These are phyloP conservation scores for Noctua pronuba DNA, from an alignment of 2,888 invertebrate genomes.

Conservation along the genomic window DNA sequence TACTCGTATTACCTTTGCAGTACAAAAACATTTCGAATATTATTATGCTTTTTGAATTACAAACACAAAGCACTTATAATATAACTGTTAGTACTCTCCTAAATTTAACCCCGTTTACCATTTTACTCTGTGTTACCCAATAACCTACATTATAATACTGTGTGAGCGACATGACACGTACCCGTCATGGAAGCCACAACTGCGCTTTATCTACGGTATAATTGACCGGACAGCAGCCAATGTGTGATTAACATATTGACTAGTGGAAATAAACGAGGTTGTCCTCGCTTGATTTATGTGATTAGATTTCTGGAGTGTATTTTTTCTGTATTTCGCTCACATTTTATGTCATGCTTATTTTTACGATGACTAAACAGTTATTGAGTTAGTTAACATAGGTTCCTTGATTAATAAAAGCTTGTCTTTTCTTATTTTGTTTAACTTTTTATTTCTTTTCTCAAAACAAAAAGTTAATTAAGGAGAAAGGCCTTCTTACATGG, in stretches of 20 bases:
- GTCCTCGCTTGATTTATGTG: not conserved
- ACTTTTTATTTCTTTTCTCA: too few relatives aligned
- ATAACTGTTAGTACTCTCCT: not conserved
- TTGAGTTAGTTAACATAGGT: too few relatives aligned
- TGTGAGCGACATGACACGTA: constrained; percentile 9
- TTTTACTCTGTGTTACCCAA: constrained; percentile 22
- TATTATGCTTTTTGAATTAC: not conserved
- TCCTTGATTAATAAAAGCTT: too few relatives aligned
- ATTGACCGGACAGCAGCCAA: constrained; percentile 20
- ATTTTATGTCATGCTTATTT: not conserved
- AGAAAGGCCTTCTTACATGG: too few relatives aligned
- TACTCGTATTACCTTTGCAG: not conserved
- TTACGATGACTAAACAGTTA: not conserved
- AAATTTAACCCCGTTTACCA: not conserved
- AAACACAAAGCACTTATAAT: not conserved
- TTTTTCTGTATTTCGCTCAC: too few relatives aligned
- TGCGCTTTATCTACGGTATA: constrained; percentile 26
- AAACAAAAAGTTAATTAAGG: too few relatives aligned
- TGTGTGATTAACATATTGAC: constrained; percentile 26
- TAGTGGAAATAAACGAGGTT: constrained; percentile 11
- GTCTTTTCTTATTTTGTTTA: too few relatives aligned
- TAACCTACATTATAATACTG: not conserved
- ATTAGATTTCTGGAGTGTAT: not conserved
- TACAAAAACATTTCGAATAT: not conserved
- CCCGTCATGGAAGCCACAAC: constrained; percentile 29